Conservation (phyloP, 1,140 invertebrate species). For the Psilanteris sp. region DNA sequence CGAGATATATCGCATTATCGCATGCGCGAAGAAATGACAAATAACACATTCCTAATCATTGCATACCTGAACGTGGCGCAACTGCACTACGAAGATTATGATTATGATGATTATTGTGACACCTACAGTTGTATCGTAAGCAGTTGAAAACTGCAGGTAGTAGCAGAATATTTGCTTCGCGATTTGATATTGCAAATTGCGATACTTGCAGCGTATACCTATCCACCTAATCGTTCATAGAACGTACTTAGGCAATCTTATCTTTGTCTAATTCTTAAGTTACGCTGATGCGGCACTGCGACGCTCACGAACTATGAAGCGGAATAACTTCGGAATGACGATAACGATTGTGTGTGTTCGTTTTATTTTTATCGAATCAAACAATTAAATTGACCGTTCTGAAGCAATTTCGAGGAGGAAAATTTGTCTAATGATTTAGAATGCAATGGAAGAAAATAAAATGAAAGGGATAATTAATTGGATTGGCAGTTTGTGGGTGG, state of each 20-base stretch:
- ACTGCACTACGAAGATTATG: slow-evolving; percentile 36
- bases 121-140: slow-evolving; percentile 46
- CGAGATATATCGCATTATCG: no score
- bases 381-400: no score
- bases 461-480: no score
- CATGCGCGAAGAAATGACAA: slow-evolving; percentile 36
- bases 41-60: slow-evolving; percentile 59
- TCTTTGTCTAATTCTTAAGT: slow-evolving; percentile 72
- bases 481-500: no score
- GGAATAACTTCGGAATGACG: slow-evolving; percentile 16
- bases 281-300: slow-evolving; percentile 70
- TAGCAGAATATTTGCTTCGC: slow-evolving; percentile 65
- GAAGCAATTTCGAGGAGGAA: no score
- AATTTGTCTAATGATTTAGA: no score
- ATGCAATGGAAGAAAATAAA: no score
- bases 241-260: slow-evolving; percentile 73
- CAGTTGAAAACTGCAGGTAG: slow-evolving; percentile 67
- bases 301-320: slow-evolving; percentile 28
- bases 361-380: no score
- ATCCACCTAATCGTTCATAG: slow-evolving; percentile 71
- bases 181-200: slow-evolving; percentile 46
- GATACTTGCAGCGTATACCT: slow-evolving; percentile 67
- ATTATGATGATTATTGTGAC: slow-evolving; percentile 63
- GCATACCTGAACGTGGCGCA: slow-evolving; percentile 41
- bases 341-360: no score